Conservation (phyloP, 2,797 vertebrate genomes). For the Pithecia hirsuta region DNA sequence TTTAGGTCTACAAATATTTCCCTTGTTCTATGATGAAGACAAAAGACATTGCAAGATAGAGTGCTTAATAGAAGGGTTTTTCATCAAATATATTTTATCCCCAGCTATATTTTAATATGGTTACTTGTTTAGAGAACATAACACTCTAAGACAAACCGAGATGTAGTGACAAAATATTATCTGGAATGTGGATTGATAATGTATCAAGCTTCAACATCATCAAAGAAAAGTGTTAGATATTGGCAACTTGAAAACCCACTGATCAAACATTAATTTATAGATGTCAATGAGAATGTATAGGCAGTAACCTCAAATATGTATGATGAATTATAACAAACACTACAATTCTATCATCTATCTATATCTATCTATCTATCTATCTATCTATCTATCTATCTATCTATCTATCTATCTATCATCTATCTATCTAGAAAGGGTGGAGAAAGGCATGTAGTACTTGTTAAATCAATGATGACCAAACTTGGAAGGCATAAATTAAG, state of each 20-base stretch:
- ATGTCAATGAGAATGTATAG: background rate
- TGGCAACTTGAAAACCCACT: background rate
- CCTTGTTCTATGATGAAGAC: background rate
- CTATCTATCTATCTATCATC: background rate
- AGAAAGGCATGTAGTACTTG: background rate
- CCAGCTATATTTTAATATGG: background rate
- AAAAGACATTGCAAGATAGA: background rate
- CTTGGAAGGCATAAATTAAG: background rate
- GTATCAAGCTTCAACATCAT: background rate
- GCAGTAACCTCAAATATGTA: background rate
- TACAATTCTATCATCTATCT: background rate
- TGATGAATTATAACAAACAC: background rate
- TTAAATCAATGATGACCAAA: slow-evolving; percentile 24
- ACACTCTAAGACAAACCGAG: background rate
- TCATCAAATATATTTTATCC: background rate
- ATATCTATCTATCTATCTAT: background rate
- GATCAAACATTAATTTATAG: background rate
- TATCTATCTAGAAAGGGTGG: background rate
- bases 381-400: background rate
- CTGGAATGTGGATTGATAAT: background rate
- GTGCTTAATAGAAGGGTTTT: background rate
- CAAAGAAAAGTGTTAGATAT: background rate
- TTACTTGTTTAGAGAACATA: background rate
- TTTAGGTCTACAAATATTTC: background rate
- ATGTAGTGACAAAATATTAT: background rate